phyloP scores from a whole-genome alignment of 2,113 vertebrate species.

The Xerus inauris region DNA sequence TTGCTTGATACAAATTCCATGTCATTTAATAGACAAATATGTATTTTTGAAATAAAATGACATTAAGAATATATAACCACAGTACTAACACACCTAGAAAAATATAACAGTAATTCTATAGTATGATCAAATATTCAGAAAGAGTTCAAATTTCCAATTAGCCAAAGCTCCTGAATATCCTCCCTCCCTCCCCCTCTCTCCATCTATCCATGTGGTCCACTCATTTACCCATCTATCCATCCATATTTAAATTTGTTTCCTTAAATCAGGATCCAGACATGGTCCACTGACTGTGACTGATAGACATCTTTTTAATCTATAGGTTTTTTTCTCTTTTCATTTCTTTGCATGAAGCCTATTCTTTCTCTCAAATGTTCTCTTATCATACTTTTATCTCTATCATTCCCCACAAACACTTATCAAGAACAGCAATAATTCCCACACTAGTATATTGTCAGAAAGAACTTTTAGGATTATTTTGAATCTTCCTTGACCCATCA shows the following conservation, averaged over 20 bases:
- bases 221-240: too few relatives aligned
- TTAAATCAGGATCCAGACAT: neutral
- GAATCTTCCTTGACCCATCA: neutral
- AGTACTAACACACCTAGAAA: neutral
- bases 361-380: neutral
- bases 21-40: neutral
- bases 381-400: neutral
- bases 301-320: neutral
- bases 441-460: neutral
- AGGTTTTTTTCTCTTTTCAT: neutral
- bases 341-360: neutral
- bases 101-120: neutral
- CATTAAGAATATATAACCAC: conserved; percentile 20
- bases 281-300: neutral
- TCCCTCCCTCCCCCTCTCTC: neutral
- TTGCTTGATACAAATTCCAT: neutral
- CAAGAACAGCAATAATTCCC: neutral
- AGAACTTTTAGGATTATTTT: neutral
- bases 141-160: neutral
- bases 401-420: neutral
- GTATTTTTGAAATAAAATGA: conserved; percentile 8
- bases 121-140: conserved; percentile 1
- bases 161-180: neutral
- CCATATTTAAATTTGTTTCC: neutral
- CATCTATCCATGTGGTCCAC: neutral